Evolutionary conservation across 2,888 invertebrate species (phyloP).

Genomic region (Campoplex nolae): DNA sequence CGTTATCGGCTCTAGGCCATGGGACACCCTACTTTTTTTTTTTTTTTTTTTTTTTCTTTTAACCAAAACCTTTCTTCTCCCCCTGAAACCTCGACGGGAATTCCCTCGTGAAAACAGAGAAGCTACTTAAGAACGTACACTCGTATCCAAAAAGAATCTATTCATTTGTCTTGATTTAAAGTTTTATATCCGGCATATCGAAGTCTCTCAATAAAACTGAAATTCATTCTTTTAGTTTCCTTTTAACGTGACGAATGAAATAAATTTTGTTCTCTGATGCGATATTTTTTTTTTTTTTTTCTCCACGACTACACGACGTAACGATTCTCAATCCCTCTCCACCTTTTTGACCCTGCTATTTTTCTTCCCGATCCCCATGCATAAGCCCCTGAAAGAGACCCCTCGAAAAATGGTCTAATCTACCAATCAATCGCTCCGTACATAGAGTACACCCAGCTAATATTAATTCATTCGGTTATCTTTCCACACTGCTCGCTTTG

Average conservation of each 20-base stretch:
- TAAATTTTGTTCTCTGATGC: neutral
- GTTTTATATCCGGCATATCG: neutral
- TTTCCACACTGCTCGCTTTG: conserved; percentile 27
- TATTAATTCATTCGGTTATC: conserved; percentile 42
- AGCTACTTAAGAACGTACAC: conserved; percentile 34
- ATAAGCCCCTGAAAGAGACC: neutral
- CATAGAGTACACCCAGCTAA: neutral
- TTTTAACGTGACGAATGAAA: neutral
- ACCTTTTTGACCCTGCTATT: conserved; percentile 10
- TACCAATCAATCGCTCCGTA: conserved; percentile 41
- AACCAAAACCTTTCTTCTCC: conserved; percentile 23
- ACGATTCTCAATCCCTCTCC: conserved; percentile 17
- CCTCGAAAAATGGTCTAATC: conserved; percentile 45
- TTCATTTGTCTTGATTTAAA: neutral
- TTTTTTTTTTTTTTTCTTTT: neutral
- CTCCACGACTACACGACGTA: neutral
- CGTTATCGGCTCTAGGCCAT: conserved; percentile 50
- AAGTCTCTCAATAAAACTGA: neutral
- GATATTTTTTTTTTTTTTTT: neutral
- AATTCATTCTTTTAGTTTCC: no score
- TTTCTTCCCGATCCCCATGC: neutral
- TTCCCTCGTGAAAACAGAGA: conserved; percentile 54
- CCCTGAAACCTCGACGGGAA: conserved; percentile 39
- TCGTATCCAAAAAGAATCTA: conserved; percentile 2
- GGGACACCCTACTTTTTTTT: conserved; percentile 48